Conservation (phyloP, 2,113 vertebrate species). For the Oenanthe melanoleuca region DNA sequence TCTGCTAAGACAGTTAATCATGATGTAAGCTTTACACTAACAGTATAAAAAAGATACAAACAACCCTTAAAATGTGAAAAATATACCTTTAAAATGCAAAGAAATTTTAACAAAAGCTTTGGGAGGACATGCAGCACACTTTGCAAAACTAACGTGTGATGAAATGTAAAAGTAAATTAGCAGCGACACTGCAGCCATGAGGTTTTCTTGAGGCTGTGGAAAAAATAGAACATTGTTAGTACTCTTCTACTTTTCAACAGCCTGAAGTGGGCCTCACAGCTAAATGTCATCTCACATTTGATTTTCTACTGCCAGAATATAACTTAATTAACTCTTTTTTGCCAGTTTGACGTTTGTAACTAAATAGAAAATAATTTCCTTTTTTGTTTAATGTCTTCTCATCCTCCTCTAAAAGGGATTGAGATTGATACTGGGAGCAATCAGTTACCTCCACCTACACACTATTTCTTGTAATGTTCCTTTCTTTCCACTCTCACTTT, state of each 20-base stretch:
- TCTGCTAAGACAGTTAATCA: constrained; percentile 32
- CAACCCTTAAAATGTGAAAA: neutral
- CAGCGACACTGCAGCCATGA: constrained; percentile 48
- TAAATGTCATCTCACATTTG: constrained; percentile 53
- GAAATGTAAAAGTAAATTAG: constrained; percentile 62
- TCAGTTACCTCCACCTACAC: neutral
- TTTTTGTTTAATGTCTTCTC: neutral
- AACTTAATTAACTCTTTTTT: constrained; percentile 47
- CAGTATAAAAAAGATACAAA: neutral
- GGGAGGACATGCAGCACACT: neutral
- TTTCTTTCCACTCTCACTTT: neutral
- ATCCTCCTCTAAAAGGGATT: neutral
- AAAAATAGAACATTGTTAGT: constrained; percentile 64
- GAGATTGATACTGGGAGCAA: neutral
- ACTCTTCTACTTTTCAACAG: constrained; percentile 53
- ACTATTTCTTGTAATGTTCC: neutral
- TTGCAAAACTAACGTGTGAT: constrained; percentile 5
- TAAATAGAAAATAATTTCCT: neutral
- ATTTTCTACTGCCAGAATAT: constrained; percentile 23
- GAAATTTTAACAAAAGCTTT: neutral
- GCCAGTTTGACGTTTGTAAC: neutral
- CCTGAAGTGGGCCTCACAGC: constrained; percentile 49
- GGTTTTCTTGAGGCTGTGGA: constrained; percentile 45
- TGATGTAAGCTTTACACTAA: constrained; percentile 10
- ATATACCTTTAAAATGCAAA: neutral